These are phyloP conservation scores for Tichodroma muraria DNA, from an alignment of 2,113 vertebrate genomes.

Conservation along the genomic window DNA sequence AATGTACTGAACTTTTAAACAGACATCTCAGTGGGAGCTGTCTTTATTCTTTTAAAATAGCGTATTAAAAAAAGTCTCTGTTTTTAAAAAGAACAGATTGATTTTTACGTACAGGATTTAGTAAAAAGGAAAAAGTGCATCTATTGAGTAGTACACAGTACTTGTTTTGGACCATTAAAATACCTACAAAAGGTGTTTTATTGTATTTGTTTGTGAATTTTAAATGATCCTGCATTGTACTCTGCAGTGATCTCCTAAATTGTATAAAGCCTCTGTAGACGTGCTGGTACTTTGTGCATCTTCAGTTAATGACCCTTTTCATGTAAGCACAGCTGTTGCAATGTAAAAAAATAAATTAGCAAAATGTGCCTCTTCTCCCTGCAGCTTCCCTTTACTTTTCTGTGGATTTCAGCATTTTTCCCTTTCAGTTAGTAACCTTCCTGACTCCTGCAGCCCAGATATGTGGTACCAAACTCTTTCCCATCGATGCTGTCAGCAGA, in stretches of 20 bases:
- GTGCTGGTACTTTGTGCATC: background rate
- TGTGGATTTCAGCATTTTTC: slow-evolving; percentile 6
- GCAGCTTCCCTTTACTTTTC: background rate
- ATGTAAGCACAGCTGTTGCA: slow-evolving; percentile 55
- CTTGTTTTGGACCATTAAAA: slow-evolving; percentile 39
- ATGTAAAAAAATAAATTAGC: slow-evolving; percentile 38
- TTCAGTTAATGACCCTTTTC: slow-evolving; percentile 57
- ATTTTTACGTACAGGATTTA: slow-evolving; percentile 44
- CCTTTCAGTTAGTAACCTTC: background rate
- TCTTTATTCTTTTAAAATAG: slow-evolving; percentile 55
- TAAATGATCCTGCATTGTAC: slow-evolving; percentile 4
- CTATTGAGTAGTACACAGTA: background rate
- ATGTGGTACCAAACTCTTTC: background rate
- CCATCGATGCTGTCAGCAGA: background rate
- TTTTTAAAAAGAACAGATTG: slow-evolving; percentile 51
- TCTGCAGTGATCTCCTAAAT: slow-evolving; percentile 22
- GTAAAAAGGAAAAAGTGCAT: slow-evolving; percentile 23
- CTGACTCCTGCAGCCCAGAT: background rate
- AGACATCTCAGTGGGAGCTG: slow-evolving; percentile 34
- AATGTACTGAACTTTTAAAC: slow-evolving; percentile 53
- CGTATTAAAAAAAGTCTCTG: background rate
- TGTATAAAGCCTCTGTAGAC: background rate
- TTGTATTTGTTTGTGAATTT: slow-evolving; percentile 34
- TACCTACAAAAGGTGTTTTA: slow-evolving; percentile 37
- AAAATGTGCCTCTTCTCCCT: background rate